Base-by-base conservation (phyloP, 2,113 vertebrate species). In the Centropus bengalensis region DNA sequence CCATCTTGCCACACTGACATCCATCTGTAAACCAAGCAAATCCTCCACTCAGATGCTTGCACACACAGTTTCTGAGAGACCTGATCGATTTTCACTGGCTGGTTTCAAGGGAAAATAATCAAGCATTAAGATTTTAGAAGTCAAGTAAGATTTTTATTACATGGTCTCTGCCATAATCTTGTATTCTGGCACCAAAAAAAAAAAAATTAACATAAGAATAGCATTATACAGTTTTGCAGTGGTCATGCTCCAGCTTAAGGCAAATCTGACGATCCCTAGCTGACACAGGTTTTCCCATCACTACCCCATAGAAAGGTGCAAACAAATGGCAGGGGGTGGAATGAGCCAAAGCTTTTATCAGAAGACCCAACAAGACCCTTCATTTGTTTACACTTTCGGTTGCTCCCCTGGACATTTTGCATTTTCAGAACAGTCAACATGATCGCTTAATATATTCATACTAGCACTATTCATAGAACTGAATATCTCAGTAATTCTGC, bases 401-500 rank as follows among this genome's bases (percentile, higher is more conserved):
- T 88, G 54, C 47, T 94, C 77, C 59, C 68, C 71, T 84, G 82
- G 54, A 56, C 68, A 78, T 69, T 71, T 28, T 86, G 36, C 32
- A 71, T 91, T 91, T 95, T 80, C 85, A 92, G 38, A 51, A 86
- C 38, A 81, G 77, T 56, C 77, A 91, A 91, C 44, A 55, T 40
- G 56, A 93, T 4, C 92, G 73, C 76, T 92, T 89, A 92, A 82
- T 54, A 52, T 52, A 77, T 89, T 94, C 82, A 80, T 83, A 69
- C 90, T 27, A 73, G n/a, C 24, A 68, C 89, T 96, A 87, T 94
- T 95, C 88, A 95, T 92, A 95, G 91, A 87, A 89, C 69, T n/a
- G 56, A 67, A 94, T 93, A 80, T 59, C 81, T 94, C 86, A 89
- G 86, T 92, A 95, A 96, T 82, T 82, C 42, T 2, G 8, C 58